A percentile compares a stretch with the other conserved stretches of the same genome.
These are phyloP conservation scores for Pseudomyrmex gracilis DNA, from an alignment of 1,140 invertebrate genomes.

Conservation along the genomic window DNA sequence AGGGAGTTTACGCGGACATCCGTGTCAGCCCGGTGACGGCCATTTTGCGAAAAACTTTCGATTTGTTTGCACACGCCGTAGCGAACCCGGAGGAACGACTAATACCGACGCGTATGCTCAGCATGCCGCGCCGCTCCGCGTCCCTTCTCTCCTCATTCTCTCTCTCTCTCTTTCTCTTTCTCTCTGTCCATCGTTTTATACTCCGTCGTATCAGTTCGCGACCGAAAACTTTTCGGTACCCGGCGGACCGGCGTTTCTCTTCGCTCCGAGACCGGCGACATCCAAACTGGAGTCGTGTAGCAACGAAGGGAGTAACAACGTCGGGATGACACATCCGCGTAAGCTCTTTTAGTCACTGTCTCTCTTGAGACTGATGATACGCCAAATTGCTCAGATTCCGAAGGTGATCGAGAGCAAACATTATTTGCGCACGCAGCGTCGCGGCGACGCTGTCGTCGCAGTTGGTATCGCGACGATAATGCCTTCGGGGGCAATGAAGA, in stretches of 20 bases:
- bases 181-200: conserved; percentile 71
- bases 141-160: neutral
- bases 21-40: conserved; percentile 84
- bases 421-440: conserved; percentile 59
- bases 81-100: conserved; percentile 74
- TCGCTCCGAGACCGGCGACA: conserved; percentile 63
- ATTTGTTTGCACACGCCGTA: conserved; percentile 81
- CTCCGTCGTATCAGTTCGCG: conserved; percentile 70
- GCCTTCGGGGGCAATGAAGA: conserved; percentile 29
- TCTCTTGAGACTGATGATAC: conserved; percentile 63
- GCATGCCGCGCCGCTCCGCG: conserved; percentile 75
- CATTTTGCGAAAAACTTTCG: conserved; percentile 86
- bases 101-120: conserved; percentile 82
- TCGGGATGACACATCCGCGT: conserved; percentile 42
- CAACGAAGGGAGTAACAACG: neutral
- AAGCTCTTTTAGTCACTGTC: conserved; percentile 38
- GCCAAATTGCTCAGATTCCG: conserved; percentile 63
- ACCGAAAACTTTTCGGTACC: conserved; percentile 71
- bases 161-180: conserved; percentile 13
- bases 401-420: conserved; percentile 62
- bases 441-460: conserved; percentile 41
- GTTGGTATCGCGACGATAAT: conserved; percentile 66
- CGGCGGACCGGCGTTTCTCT: conserved; percentile 59
- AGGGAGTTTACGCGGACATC: conserved; percentile 82
- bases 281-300: conserved; percentile 16